Base-by-base conservation (phyloP, 2,888 invertebrate species). In the Sipha maydis region DNA sequence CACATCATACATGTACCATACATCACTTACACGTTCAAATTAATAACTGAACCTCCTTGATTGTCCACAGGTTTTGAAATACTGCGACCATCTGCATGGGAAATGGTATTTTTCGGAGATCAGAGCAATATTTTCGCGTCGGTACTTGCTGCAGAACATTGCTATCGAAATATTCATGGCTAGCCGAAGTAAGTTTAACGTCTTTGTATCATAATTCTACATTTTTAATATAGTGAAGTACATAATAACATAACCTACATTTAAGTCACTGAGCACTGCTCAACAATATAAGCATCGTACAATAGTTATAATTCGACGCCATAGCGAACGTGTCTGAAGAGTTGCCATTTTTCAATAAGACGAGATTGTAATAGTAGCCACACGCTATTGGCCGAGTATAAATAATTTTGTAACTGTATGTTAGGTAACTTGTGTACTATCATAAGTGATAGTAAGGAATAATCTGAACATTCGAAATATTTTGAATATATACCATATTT, bases 91-190 rank as follows among this genome's bases (percentile, higher is more conserved):
- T 92, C 94, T 99, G 80, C 99, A 99, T 92, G 99, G 99, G 90
- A 98, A 99, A 93, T 99, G 99, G 99, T 98, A 99, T 93, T 99
- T 99, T 94, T 97, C 97, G 91, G 99, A 99, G 93, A 97, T 99
- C 90, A 95, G 99, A 21, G 99, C 99, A 90, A 98, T 99, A 91
- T 99, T 99, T 93, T 97, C 98, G 19, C 94, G 99, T 5, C 95
- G 99, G 77, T 99, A 99, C 92, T 94, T 99, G 86, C 95, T 99
- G 90, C 99, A 99, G 93, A 99, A 98, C 93, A 95, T 96, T 89
- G 99, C 99, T 90, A 95, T 99, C 92, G 99, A 99, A 93, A 97
- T 99, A 92, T 99, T 99, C 93, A 94, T 99, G 90, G 98, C 99
- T 67, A 98, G 98, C 93, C 95, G 99, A 94, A 99, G 98, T 98